These are phyloP conservation scores for Eulemur rufifrons DNA, from an alignment of 2,113 vertebrate species.

Conservation along the genomic window DNA sequence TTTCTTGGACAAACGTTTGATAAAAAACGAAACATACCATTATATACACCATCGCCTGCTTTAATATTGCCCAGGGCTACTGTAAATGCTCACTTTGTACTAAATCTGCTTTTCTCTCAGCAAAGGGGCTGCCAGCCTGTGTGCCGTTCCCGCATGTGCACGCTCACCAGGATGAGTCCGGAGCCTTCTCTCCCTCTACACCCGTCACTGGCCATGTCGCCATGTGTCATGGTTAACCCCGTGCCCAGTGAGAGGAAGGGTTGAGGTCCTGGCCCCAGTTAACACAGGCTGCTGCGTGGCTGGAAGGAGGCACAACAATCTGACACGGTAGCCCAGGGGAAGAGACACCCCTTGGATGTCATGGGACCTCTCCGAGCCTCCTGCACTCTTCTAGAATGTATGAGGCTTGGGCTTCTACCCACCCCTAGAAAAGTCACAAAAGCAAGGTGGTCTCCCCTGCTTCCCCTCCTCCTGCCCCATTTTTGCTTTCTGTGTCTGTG, in stretches of 20 bases:
- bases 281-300: accelerated
- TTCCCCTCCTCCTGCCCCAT: accelerated
- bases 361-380: neutral
- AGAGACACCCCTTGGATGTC: neutral
- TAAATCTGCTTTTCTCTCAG: slow-evolving; percentile 83
- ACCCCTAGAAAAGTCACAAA: neutral
- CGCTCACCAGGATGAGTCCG: slow-evolving; percentile 6
- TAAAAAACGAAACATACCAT: slow-evolving; percentile 86
- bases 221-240: slow-evolving; percentile 33
- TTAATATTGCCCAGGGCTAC: slow-evolving; percentile 90
- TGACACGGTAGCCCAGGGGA: neutral
- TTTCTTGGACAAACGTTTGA: slow-evolving; percentile 91
- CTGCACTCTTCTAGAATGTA: neutral
- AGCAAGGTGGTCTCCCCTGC: no score
- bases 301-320: no score
- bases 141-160: slow-evolving; percentile 70
- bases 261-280: neutral
- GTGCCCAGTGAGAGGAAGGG: neutral
- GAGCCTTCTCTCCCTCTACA: slow-evolving; percentile 56
- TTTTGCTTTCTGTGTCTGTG: neutral
- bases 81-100: slow-evolving; percentile 91
- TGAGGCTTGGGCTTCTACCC: neutral
- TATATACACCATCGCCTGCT: slow-evolving; percentile 84
- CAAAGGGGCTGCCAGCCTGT: slow-evolving; percentile 80
- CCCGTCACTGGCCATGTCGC: slow-evolving; percentile 35